Conservation (phyloP, 2,888 invertebrate genomes). For the Volucella zonaria region DNA sequence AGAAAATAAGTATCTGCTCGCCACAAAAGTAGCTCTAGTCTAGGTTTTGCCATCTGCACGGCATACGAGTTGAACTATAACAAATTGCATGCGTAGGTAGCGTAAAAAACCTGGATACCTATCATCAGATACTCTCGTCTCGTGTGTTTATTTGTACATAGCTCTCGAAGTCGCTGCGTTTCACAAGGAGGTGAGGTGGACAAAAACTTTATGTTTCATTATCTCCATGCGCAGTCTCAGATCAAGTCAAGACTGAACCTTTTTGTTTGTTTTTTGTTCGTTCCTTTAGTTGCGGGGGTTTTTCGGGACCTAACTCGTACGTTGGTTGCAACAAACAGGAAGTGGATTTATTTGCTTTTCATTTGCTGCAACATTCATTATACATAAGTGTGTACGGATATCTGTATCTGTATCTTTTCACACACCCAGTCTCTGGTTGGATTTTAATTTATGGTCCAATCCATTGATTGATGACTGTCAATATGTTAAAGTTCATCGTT, state of each 20-base stretch:
- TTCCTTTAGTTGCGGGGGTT: conserved; percentile 10
- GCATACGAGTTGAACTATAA: conserved; percentile 67
- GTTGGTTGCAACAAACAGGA: conserved; percentile 41
- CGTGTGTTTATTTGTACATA: too few species aligned
- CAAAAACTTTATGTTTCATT: conserved; percentile 68
- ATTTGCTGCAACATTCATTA: not conserved
- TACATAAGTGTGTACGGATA: not conserved
- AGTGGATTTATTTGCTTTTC: conserved; percentile 31
- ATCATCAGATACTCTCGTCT: too few species aligned
- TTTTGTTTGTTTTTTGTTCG: conserved; percentile 48
- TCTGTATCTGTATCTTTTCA: not conserved
- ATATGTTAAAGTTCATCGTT: conserved; percentile 41
- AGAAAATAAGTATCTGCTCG: conserved; percentile 42
- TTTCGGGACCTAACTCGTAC: not conserved
- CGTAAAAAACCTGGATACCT: conserved; percentile 54
- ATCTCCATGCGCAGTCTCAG: conserved; percentile 43
- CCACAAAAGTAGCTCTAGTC: conserved; percentile 41
- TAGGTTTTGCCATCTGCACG: not conserved
- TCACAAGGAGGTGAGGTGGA: conserved; percentile 60
- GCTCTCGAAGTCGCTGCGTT: not conserved
- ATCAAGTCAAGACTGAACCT: conserved; percentile 43
- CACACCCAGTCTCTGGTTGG: not conserved
- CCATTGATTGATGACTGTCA: conserved; percentile 55
- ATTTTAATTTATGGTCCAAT: conserved; percentile 9
- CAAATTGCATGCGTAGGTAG: conserved; percentile 73